phyloP scores from a whole-genome alignment of 2,113 vertebrate species.

The Cryptotis parvus region DNA sequence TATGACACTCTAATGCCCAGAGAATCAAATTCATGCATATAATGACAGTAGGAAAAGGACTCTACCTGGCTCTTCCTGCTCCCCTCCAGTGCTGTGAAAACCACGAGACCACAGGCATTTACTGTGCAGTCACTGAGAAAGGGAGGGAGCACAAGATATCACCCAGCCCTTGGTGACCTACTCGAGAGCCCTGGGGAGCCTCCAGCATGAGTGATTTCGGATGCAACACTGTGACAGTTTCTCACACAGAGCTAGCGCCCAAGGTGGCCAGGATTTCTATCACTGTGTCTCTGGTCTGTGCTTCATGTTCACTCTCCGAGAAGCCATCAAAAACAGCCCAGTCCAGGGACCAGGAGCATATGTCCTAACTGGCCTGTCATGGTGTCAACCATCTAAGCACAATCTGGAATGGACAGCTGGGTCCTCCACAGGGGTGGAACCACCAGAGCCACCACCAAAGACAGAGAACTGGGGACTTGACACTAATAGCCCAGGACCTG shows the following conservation, averaged over 20 bases:
- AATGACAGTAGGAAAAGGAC: fast-evolving
- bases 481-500: background rate
- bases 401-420: background rate
- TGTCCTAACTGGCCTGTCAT: conserved; percentile 55
- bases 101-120: background rate
- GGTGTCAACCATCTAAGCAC: conserved; percentile 35
- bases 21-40: too few species aligned
- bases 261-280: background rate
- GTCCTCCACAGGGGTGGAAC: background rate
- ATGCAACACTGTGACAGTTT: background rate
- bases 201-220: background rate
- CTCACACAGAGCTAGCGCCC: background rate
- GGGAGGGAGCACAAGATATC: background rate
- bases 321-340: background rate
- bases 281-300: conserved; percentile 14
- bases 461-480: background rate
- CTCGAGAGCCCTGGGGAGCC: background rate
- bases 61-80: background rate
- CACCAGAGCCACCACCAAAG: too few species aligned
- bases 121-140: background rate
- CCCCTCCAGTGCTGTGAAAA: background rate
- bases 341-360: conserved; percentile 48
- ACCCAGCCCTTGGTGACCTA: fast-evolving
- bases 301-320: conserved; percentile 24
- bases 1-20: background rate